These are phyloP conservation scores for Blastomussa wellsi DNA, from an alignment of 92 coral and sea anemone genomes.

Conservation along the genomic window DNA sequence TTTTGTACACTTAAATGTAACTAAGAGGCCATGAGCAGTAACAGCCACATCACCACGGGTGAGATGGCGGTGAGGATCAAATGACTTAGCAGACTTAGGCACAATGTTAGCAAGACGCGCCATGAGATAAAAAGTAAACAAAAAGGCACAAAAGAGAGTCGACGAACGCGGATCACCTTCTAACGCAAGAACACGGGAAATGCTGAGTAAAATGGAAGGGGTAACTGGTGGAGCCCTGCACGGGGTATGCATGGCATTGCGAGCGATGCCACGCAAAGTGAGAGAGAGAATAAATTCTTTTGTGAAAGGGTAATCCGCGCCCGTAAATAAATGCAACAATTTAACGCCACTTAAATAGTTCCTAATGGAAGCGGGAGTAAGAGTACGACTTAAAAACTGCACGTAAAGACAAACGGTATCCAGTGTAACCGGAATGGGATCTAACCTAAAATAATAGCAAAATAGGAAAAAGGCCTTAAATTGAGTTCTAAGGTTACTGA, in stretches of 20 bases:
- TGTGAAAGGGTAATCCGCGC: conserved; percentile 3
- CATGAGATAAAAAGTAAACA: conserved; percentile 32
- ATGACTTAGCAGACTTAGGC: conserved; percentile 2
- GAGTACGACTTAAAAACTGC: conserved; percentile 28
- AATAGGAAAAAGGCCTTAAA: too few relatives aligned
- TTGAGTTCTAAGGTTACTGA: neutral
- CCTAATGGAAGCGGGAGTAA: conserved; percentile 29
- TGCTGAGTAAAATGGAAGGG: neutral
- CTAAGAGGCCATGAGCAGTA: conserved; percentile 4
- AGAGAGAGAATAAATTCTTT: conserved; percentile 4
- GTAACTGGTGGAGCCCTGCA: conserved; percentile 27
- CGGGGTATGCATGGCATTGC: conserved; percentile 18
- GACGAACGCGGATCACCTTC: neutral
- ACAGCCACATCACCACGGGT: conserved; percentile 10
- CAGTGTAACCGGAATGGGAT: conserved; percentile 12
- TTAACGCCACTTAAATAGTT: conserved; percentile 51
- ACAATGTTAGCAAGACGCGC: conserved; percentile 49
- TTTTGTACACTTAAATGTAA: conserved; percentile 38
- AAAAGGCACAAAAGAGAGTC: conserved; percentile 26
- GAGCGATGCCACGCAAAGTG: conserved; percentile 35
- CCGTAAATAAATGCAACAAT: conserved; percentile 37
- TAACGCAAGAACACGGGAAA: conserved; percentile 1
- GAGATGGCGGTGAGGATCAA: conserved; percentile 6
- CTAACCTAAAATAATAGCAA: conserved; percentile 5
- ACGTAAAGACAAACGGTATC: conserved; percentile 19